Base-by-base conservation (phyloP, 2,888 invertebrate species). In the Boloria selene region DNA sequence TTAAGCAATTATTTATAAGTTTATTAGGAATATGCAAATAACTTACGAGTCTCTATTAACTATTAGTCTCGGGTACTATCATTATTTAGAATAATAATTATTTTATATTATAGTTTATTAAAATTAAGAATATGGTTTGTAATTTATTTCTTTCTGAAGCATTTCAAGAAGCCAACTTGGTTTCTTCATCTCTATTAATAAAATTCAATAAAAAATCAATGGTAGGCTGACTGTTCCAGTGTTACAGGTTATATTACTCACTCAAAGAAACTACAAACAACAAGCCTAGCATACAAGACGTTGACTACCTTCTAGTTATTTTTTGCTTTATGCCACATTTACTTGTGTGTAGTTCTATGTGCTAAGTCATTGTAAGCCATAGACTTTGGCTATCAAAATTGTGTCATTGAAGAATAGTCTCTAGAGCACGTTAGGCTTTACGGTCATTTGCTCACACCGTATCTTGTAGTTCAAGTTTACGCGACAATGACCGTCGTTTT, bases 401-500 rank as follows among this genome's bases (percentile, higher is more conserved):
- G 5, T 31, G 51, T 58, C 64, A 52, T 51, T 52, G 56, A 64
- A 44, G 50, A 49, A 50, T 51, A 64, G 16, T 63, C 26, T 50
- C 56, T 31, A 58, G 45, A 55, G 58, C 51, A 51, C 45, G 51
- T 51, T 56, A 45, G 26, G 44, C 65, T 54, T 70, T 67, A 70
- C 44, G 47, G 62, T 55, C 51, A 61, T 65, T 64, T 65, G 60
- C 64, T 67, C 61, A 60, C 61, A 51, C 58, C 50, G 51, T 51
- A 60, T 60, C 68, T 68, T 55, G 67, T 68, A 77, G 80, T 78
- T 80, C 77, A 78, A 77, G 79, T 82, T 79, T 75, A 75, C 72
- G 81, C 77, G 86, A 87, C 85, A 86, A 87, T 85, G 87, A 86
- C 86, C 85, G 85, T 79, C 73, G 73, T 68, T 78, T 80, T 80